Conservation (phyloP, 2,888 invertebrate species). For the Pollenia angustigena region DNA sequence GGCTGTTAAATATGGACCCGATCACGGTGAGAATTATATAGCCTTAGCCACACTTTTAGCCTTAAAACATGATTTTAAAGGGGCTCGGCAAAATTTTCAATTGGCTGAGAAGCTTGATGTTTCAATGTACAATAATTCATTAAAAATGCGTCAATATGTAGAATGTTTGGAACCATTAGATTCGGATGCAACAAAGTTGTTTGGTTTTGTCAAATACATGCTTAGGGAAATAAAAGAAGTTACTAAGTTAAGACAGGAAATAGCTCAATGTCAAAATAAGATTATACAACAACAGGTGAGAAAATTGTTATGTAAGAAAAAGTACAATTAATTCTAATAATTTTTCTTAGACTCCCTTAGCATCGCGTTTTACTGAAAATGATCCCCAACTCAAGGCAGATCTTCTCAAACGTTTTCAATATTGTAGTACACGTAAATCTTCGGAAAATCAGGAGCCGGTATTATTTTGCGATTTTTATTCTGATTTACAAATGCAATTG, state of each 20-base stretch:
- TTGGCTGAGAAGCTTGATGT: conserved; percentile 81
- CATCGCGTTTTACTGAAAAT: conserved; percentile 78
- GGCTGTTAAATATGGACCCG: conserved; percentile 81
- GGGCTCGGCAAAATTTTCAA: conserved; percentile 81
- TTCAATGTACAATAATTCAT: conserved; percentile 79
- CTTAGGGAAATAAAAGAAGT: conserved; percentile 82
- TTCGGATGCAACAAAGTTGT: conserved; percentile 45
- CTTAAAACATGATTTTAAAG: conserved; percentile 82
- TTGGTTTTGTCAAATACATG: conserved; percentile 83
- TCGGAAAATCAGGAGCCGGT: conserved; percentile 82
- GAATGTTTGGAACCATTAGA: conserved; percentile 78
- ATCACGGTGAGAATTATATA: conserved; percentile 82
- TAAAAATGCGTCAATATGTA: conserved; percentile 81
- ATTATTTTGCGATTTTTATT: conserved; percentile 83
- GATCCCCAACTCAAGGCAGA: conserved; percentile 80
- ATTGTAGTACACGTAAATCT: conserved; percentile 82
- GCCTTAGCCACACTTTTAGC: conserved; percentile 81
- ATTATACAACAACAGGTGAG: conserved; percentile 81
- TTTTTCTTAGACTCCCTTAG: conserved; percentile 78
- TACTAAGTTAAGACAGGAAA: conserved; percentile 80
- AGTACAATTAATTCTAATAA: neutral
- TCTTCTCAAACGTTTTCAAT: conserved; percentile 82
- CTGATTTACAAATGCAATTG: conserved; percentile 83
- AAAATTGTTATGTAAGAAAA: neutral
- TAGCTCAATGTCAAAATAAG: conserved; percentile 81